Evolutionary conservation across 2,797 vertebrate genomes (phyloP), one percentile per base, ranked within the genome.

Genomic region (Lithobates sylvaticus): DNA sequence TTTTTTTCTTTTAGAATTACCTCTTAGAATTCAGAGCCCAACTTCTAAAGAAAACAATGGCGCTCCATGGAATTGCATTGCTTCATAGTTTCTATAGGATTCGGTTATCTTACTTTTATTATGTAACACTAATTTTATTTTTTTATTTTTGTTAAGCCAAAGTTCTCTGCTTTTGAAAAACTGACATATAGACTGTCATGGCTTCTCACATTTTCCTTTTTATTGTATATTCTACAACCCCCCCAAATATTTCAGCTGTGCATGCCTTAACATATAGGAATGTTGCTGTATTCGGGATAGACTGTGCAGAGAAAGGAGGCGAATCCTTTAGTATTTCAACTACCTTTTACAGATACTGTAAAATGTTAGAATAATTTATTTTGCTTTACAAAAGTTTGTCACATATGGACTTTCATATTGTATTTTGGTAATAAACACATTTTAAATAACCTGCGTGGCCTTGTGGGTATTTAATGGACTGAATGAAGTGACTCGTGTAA

Each of bases 351-450:
- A 68, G 94, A 94, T 92, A 92, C 89, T 92, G 94, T 95, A 95
- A 91, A 93, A 95, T 91, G 91, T 93, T 96, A 94, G 94, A 96
- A 94, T 97, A 97, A 97, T 97, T 98, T 96, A 96, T 97, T 96
- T 95, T 94, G 95, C 95, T 94, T 95, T 94, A 95, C 94, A 94
- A 64, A 93, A 94, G 91, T 95, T 95, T 96, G 95, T 97, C 95
- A 96, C 90, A 93, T 95, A 93, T 97, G 94, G 92, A 95, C 94
- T 95, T 97, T 96, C 94, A 96, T 93, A 94, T 92, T 97, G 95
- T 97, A 98, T 98, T 98, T 99, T 98, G 96, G 94, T 97, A 97
- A 97, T 98, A 98, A 99, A 98, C 91, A 93, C 94, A 92, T 91
- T 93, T 94, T 94, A 92, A 94, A 94, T 94, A 90, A 90, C 94